Percentiles rank a stretch among this genome's conserved stretches.
phyloP scores from a whole-genome alignment of 2,888 invertebrate species.

The Drosophila mulleri region DNA sequence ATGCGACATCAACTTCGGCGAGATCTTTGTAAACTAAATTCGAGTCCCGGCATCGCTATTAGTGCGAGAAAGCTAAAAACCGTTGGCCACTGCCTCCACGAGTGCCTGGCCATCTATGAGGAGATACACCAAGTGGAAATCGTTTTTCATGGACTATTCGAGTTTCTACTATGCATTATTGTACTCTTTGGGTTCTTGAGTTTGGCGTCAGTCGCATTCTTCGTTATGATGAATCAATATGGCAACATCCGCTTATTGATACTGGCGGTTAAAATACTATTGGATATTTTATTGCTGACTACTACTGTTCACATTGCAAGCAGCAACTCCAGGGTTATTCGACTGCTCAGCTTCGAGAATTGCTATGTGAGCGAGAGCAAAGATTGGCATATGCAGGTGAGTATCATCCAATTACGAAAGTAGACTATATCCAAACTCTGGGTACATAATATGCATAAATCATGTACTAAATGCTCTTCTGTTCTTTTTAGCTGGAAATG shows the following conservation, averaged over 20 bases:
- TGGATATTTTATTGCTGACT: conserved; percentile 62
- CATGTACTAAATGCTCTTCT: not conserved
- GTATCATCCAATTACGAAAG: not conserved
- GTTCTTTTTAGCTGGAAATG: conserved; percentile 61
- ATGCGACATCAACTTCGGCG: conserved; percentile 45
- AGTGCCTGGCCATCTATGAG: conserved; percentile 58
- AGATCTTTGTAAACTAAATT: conserved; percentile 34
- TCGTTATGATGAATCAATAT: conserved; percentile 1
- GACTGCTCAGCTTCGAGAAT: conserved; percentile 60
- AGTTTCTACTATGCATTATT: conserved; percentile 48
- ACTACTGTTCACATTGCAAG: conserved; percentile 53
- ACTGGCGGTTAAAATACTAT: conserved; percentile 25
- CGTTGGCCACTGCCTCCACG: conserved; percentile 40
- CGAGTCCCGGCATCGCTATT: not conserved
- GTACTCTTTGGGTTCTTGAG: conserved; percentile 38
- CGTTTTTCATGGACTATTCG: conserved; percentile 52
- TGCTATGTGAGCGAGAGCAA: conserved; percentile 43
- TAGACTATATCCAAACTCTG: too few species aligned
- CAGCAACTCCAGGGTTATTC: conserved; percentile 44
- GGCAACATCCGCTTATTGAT: not conserved
- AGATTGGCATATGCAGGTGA: conserved; percentile 54
- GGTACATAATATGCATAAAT: too few species aligned
- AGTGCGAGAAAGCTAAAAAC: conserved; percentile 16
- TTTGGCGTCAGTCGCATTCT: conserved; percentile 34
- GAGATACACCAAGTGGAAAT: conserved; percentile 50